Conservation (phyloP, 1,140 invertebrate genomes). For the Gonioctena quinquepunctata region DNA sequence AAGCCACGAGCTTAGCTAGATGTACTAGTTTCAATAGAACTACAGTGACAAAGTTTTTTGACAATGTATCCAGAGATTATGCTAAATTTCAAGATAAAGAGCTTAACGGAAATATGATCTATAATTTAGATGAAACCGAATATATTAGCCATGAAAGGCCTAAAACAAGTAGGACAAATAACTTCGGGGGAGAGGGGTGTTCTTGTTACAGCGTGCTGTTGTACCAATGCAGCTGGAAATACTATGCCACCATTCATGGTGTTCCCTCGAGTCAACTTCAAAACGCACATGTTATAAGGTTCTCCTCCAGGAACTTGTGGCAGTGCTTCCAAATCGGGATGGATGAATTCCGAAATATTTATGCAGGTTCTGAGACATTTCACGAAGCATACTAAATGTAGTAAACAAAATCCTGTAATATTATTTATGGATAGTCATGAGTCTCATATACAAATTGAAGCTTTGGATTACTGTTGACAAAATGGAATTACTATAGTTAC, state of each 20-base stretch:
- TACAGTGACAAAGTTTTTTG: constrained; percentile 24
- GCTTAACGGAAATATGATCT: background rate
- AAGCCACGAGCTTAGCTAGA: constrained; percentile 6
- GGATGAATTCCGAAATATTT: constrained; percentile 56
- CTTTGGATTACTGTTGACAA: constrained; percentile 43
- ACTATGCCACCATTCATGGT: constrained; percentile 31
- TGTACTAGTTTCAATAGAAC: constrained; percentile 1
- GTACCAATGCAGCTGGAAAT: constrained; percentile 36
- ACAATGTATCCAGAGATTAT: background rate
- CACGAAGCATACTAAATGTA: constrained; percentile 44
- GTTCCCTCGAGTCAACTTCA: constrained; percentile 43
- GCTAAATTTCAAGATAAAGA: constrained; percentile 4
- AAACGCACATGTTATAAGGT: constrained; percentile 45
- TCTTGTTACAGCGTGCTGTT: constrained; percentile 29
- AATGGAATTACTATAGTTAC: constrained; percentile 54
- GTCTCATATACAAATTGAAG: constrained; percentile 51
- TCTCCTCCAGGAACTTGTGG: constrained; percentile 53
- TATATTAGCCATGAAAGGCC: background rate
- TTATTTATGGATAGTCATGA: constrained; percentile 55
- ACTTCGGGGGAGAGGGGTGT: constrained; percentile 51
- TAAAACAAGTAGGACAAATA: background rate
- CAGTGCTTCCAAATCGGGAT: constrained; percentile 47
- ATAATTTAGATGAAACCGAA: background rate
- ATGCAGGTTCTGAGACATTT: constrained; percentile 51
- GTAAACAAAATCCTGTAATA: constrained; percentile 49